A percentile compares a stretch with the other conserved stretches of the same genome.
Evolutionary conservation across 2,113 vertebrate species (phyloP).

Genomic region (Charadrius vociferus): DNA sequence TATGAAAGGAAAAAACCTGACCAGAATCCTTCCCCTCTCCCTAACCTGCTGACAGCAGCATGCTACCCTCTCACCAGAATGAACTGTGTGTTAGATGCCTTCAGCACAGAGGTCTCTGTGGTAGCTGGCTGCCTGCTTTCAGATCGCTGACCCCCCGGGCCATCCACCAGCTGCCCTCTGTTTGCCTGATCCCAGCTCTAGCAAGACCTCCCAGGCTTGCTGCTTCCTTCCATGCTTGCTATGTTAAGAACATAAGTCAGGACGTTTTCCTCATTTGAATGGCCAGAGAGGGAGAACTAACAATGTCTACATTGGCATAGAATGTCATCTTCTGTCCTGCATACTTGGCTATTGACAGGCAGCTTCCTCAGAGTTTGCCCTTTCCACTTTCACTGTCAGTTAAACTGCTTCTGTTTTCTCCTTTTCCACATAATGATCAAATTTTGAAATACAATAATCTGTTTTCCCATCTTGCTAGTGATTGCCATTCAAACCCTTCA

Average conservation of each 20-base stretch:
- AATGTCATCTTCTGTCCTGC: not conserved
- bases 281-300: not conserved
- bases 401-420: not conserved
- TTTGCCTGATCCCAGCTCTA: not conserved
- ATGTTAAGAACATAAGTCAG: not conserved
- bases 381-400: not conserved
- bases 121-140: not conserved
- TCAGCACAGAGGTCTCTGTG: not conserved
- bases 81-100: fast-evolving
- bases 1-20: not conserved
- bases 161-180: not conserved
- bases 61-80: not conserved
- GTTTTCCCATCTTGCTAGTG: not conserved
- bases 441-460: not conserved
- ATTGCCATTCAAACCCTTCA: not conserved
- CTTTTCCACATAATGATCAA: not conserved
- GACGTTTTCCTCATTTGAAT: not conserved
- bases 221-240: not conserved
- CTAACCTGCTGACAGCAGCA: not conserved
- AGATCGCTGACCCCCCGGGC: not conserved
- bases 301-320: not conserved
- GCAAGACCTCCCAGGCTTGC: not conserved
- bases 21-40: not conserved
- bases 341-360: not conserved
- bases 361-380: not conserved